Evolutionary conservation across 1,140 invertebrate species (phyloP).

Genomic region (Phortica variegata): DNA sequence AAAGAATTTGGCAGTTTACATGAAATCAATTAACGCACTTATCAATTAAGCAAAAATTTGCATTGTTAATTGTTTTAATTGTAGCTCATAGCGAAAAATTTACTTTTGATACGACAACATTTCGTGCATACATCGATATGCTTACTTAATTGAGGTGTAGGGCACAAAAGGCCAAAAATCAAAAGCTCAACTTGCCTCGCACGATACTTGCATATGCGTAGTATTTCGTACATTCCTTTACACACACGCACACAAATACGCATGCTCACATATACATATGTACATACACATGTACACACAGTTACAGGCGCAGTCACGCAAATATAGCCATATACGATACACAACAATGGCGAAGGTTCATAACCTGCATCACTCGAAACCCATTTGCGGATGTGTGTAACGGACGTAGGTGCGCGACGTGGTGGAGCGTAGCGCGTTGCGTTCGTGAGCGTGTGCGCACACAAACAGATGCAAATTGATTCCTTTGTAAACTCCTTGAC

Average conservation of each 20-base stretch:
- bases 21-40: not conserved
- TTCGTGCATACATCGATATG: too few relatives aligned
- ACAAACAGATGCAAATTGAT: constrained; percentile 18
- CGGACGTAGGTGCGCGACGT: constrained; percentile 1
- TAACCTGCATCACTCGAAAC: constrained; percentile 52
- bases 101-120: constrained; percentile 5
- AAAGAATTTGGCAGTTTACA: not conserved
- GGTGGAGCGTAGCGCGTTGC: not conserved
- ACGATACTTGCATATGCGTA: constrained; percentile 42
- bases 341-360: constrained; percentile 43
- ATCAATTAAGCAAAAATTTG: not conserved
- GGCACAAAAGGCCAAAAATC: constrained; percentile 48
- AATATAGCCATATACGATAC: not conserved
- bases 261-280: constrained; percentile 12
- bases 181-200: constrained; percentile 44
- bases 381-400: constrained; percentile 40
- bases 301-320: constrained; percentile 27
- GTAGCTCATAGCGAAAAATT: not conserved
- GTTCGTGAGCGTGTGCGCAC: constrained; percentile 12
- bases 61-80: not conserved
- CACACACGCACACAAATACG: constrained; percentile 4
- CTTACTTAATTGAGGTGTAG: constrained; percentile 20
- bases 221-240: constrained; percentile 38
- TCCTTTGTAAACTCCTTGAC: constrained; percentile 52
- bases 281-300: constrained; percentile 30